Base-by-base conservation (phyloP, 2,888 invertebrate species). In the Biston betularia region DNA sequence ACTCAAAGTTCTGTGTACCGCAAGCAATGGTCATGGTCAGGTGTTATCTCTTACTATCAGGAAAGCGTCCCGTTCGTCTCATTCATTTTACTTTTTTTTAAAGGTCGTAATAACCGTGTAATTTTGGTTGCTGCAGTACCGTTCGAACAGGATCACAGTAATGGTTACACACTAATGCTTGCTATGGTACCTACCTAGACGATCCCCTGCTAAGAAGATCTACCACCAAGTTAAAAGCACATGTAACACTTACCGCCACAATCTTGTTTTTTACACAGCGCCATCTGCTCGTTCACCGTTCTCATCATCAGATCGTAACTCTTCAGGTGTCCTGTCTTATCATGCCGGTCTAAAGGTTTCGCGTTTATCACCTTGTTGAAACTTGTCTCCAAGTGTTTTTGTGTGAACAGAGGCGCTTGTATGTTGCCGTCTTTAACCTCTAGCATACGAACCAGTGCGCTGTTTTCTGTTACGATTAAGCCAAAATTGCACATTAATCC, bases 231-330 rank as follows among this genome's bases (percentile, higher is more conserved):
- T 24, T 2, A 24, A 24, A 24, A 24, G 24, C 3, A 24, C 24
- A 24, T 24, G 24, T 24, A 24, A 44, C n/a, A 90, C 92, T 74
- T 71, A 7, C 77, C 73, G 0, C 87, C 88, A 68, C 92, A 92
- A 0, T 87, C 87, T 6, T 80, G 79, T 11, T 56, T 52, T 45
- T 15, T 34, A 34, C 66, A 66, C 1, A 46, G 12, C 12, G 15
- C 48, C 14, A 89, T 65, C 38, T 79, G 75, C 1, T 75, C 76
- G 1, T 81, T 76, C 0, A 90, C 74, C 0, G 79, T 81, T 14
- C 79, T 73, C 76, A 87, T 77, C 89, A 92, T 84, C 3, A 73
- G 73, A 3, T 86, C 82, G 64, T 79, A 89, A 76, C 88, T 85
- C 33, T 70, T 75, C 64, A 80, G 77, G 58, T 92, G 90, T 0